These are phyloP conservation scores for Pterocles burchelli DNA, from an alignment of 2,113 vertebrate genomes.

Conservation along the genomic window DNA sequence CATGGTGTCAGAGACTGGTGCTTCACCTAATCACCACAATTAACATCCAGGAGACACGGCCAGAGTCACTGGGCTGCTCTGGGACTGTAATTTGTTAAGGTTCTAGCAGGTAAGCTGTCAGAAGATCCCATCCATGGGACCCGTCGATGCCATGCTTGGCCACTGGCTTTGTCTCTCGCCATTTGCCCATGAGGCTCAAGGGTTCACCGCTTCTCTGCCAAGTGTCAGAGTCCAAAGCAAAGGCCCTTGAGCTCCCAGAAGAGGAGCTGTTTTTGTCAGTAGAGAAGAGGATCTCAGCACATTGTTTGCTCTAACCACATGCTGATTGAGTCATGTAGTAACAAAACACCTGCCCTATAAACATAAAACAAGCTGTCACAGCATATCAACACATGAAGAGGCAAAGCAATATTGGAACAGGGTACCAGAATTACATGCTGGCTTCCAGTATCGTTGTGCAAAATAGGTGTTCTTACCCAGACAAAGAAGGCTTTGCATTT, in stretches of 20 bases:
- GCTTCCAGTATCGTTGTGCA: background rate
- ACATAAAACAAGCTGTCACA: background rate
- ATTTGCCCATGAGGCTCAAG: fast-evolving
- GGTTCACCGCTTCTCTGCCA: background rate
- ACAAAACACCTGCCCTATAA: constrained; percentile 14
- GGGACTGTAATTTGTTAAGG: background rate
- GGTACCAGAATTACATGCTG: background rate
- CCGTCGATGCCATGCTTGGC: background rate
- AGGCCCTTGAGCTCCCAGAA: background rate
- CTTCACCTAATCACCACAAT: background rate
- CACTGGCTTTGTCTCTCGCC: background rate
- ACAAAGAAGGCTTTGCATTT: background rate
- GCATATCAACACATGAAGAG: background rate
- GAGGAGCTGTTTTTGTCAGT: background rate
- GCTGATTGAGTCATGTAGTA: background rate
- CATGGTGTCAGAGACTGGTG: background rate
- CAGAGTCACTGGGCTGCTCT: background rate
- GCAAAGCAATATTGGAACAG: background rate
- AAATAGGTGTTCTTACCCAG: background rate
- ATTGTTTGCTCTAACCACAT: background rate
- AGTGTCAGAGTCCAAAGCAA: background rate
- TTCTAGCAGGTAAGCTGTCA: background rate
- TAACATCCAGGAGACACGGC: background rate
- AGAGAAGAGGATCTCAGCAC: background rate
- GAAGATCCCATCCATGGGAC: fast-evolving